Evolutionary conservation across 1,140 invertebrate genomes (phyloP).

Genomic region (Lineus longissimus): DNA sequence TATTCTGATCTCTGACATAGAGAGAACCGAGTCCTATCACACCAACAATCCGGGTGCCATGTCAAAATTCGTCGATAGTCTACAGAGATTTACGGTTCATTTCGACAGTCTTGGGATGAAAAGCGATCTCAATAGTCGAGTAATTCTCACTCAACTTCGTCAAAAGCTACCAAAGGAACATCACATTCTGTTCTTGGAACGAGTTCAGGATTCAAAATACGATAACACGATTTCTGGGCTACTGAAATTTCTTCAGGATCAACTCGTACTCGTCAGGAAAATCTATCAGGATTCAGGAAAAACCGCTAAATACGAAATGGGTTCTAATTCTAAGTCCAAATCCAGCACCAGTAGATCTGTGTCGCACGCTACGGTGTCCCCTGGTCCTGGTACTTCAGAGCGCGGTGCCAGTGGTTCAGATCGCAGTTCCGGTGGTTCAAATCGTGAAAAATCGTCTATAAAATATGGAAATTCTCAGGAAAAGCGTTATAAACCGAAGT

Average conservation of each 20-base stretch:
- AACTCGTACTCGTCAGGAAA: background rate
- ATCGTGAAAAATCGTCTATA: background rate
- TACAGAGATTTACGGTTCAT: background rate
- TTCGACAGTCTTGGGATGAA: background rate
- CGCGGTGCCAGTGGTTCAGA: too few species aligned
- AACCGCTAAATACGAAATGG: background rate
- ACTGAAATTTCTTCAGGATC: background rate
- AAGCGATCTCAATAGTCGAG: conserved; percentile 1
- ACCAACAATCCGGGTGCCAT: background rate
- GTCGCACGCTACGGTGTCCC: background rate
- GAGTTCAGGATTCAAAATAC: background rate
- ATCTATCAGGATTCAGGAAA: background rate
- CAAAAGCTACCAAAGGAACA: background rate
- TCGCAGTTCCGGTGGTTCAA: too few species aligned
- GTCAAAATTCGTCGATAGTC: background rate
- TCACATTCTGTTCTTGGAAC: background rate
- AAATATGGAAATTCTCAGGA: background rate
- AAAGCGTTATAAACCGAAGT: background rate
- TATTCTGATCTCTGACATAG: background rate
- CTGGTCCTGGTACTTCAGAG: background rate
- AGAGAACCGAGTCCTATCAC: background rate
- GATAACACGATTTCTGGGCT: background rate
- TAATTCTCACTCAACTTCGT: background rate
- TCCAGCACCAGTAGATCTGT: background rate
- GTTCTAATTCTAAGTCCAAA: background rate